A percentile compares a stretch with the other conserved stretches of the same genome.
These are phyloP conservation scores for Bembecia ichneumoniformis DNA, from an alignment of 2,888 invertebrate genomes.

Conservation along the genomic window DNA sequence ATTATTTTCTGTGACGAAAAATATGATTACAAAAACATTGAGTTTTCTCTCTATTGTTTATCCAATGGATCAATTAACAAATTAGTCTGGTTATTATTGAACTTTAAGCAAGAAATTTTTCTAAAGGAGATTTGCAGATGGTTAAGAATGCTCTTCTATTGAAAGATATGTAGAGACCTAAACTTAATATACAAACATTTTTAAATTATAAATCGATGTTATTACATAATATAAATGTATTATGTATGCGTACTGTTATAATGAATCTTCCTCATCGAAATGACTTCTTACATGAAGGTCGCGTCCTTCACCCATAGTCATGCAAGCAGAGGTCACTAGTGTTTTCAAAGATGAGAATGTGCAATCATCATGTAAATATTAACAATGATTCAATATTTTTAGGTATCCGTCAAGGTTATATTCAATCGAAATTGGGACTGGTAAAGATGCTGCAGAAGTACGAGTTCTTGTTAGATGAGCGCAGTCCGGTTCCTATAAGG, in stretches of 20 bases:
- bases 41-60: too few relatives aligned
- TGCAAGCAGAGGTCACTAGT: background rate
- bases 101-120: too few relatives aligned
- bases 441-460: constrained; percentile 49
- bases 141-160: too few relatives aligned
- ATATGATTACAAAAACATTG: too few relatives aligned
- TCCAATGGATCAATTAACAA: too few relatives aligned
- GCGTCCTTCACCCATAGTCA: background rate
- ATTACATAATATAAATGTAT: too few relatives aligned
- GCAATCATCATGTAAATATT: background rate
- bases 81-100: too few relatives aligned
- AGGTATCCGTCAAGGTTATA: constrained; percentile 63
- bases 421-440: constrained; percentile 58
- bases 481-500: constrained; percentile 43
- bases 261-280: background rate
- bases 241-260: background rate
- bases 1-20: too few relatives aligned
- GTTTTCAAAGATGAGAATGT: background rate
- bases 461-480: constrained; percentile 40
- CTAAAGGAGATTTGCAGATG: too few relatives aligned
- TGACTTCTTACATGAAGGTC: background rate
- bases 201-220: too few relatives aligned
- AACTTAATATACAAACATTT: too few relatives aligned
- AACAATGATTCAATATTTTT: constrained; percentile 15
- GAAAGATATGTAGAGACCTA: too few relatives aligned